Evolutionary conservation across 2,113 vertebrate species (phyloP), one percentile per base, ranked within the genome.

Genomic region (Calidris pygmaea): DNA sequence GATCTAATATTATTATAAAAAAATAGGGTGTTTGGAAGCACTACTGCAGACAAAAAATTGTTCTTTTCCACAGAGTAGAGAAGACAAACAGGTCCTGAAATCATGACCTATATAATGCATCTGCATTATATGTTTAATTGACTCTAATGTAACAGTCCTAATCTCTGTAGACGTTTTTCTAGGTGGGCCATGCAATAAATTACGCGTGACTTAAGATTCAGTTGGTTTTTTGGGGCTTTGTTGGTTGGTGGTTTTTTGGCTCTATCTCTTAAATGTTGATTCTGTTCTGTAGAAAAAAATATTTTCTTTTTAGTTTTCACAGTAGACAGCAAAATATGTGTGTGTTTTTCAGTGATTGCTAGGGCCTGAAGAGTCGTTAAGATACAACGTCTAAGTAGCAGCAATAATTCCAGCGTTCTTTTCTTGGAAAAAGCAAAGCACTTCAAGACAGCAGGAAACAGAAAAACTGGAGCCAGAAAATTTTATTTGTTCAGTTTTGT

Each of bases 151-250:
- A 52, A 21, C 9, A 63, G 22, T 39, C 71, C 8, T 53, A 24
- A 22, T 53, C 48, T 35, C 13, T 39, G 7, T 4, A 34, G 5
- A 16, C 7, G 12, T 65, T 76, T 83, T 76, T 55, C 11, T 32
- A 71, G 22, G 17, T 24, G 6, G 2, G 26, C 3, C 23, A 29
- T 47, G 6, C 7, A 56, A 74, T 72, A 63, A 68, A n/a, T 53
- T 53, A 1, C 5, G 1, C 35, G 3, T 74, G 12, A 53, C 39
- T 32, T 62, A 20, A 19, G 35, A 7, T 66, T 30, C 27, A 80
- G 2, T 3, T 55, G 4, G 1, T 6, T 63, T 55, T 35, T 14
- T 3, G 0, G 3, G 4, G 5, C 3, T 21, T 9, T 1, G 41
- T 66, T 35, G 1, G 5, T 35, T 55, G 4, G 1, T 27, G 45